Conservation (phyloP, 2,888 invertebrate species). For the Hyposoter didymator region DNA sequence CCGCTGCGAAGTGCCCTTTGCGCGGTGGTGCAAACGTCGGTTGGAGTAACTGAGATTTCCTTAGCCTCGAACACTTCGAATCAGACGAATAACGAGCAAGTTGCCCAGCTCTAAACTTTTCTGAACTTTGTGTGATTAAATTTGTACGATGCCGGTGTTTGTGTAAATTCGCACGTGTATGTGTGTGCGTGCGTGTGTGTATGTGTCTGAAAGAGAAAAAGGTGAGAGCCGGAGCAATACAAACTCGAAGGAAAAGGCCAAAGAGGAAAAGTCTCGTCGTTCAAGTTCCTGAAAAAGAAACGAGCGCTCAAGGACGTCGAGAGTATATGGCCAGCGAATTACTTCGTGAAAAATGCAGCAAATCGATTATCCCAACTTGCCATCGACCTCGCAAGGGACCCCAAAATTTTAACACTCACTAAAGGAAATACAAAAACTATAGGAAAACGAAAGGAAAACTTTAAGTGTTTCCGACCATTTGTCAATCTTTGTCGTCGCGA, state of each 20-base stretch:
- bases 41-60: conserved; percentile 81
- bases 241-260: conserved; percentile 14
- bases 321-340: background rate
- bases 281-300: conserved; percentile 47
- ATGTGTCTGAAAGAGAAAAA: background rate
- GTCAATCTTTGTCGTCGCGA: background rate
- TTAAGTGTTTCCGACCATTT: background rate
- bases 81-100: conserved; percentile 79
- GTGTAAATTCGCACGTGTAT: background rate
- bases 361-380: conserved; percentile 18
- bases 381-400: conserved; percentile 23
- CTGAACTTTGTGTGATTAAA: conserved; percentile 12
- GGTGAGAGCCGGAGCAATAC: conserved; percentile 1
- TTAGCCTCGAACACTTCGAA: conserved; percentile 77
- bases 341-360: conserved; percentile 9
- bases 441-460: background rate
- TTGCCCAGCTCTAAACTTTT: conserved; percentile 79
- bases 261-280: conserved; percentile 21
- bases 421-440: background rate
- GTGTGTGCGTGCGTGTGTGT: background rate
- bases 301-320: background rate
- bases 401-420: background rate
- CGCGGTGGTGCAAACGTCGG: conserved; percentile 80
- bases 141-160: conserved; percentile 16
- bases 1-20: conserved; percentile 80